Evolutionary conservation across 2,888 invertebrate genomes (phyloP).

Genomic region (Laothoe populi): DNA sequence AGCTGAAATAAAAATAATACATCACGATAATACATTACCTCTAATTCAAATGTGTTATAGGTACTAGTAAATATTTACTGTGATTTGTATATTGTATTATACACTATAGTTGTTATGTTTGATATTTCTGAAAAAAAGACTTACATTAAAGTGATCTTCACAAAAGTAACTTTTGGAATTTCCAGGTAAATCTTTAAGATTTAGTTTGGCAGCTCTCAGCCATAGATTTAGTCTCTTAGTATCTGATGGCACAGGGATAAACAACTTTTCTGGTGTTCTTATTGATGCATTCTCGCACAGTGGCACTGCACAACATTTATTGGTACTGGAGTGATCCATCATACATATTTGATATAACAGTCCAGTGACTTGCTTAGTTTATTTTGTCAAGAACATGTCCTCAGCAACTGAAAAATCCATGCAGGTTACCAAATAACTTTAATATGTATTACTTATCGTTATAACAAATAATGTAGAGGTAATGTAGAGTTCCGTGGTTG

Average conservation of each 20-base stretch:
- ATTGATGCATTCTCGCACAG: neutral
- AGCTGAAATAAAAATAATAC: neutral
- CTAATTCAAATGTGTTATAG: neutral
- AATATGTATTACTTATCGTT: too few relatives aligned
- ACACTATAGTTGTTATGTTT: too few relatives aligned
- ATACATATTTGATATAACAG: neutral
- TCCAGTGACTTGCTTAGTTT: neutral
- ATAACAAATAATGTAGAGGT: too few relatives aligned
- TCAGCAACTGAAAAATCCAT: neutral
- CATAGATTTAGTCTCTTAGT: conserved; percentile 16
- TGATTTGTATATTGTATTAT: too few relatives aligned
- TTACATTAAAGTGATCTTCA: conserved; percentile 26
- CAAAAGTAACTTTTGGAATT: conserved; percentile 16
- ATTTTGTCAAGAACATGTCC: neutral
- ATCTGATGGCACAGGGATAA: conserved; percentile 14
- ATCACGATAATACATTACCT: neutral
- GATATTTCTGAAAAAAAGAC: neutral
- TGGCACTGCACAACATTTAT: conserved; percentile 1
- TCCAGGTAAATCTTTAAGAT: neutral
- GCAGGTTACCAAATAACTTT: too few relatives aligned
- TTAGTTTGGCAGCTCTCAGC: conserved; percentile 8
- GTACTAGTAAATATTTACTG: too few relatives aligned
- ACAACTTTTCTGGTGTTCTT: conserved; percentile 4
- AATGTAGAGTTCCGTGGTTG: too few relatives aligned
- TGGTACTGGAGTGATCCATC: neutral